Percentiles rank a stretch among this genome's conserved stretches.
phyloP scores from a whole-genome alignment of 2,113 vertebrate species.

The Etheostoma spectabile region DNA sequence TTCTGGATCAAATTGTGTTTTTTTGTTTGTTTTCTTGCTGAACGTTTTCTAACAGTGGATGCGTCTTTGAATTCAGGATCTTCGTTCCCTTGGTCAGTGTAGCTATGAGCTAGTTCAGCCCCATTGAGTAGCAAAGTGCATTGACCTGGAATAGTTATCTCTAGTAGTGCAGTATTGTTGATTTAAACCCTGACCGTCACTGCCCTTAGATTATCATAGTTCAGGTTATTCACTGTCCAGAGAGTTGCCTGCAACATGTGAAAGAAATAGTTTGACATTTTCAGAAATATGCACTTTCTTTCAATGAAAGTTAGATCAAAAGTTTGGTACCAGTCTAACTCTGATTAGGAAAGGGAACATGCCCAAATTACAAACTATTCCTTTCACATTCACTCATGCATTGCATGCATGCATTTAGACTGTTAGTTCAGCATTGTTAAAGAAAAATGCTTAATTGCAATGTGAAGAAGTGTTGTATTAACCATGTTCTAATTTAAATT shows the following conservation, averaged over 20 bases:
- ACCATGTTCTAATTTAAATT: conserved; percentile 80
- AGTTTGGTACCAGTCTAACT: background rate
- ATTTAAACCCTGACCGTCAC: conserved; percentile 20
- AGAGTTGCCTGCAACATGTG: background rate
- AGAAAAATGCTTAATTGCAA: conserved; percentile 71
- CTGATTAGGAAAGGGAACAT: background rate
- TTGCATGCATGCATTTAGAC: background rate
- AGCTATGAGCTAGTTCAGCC: background rate
- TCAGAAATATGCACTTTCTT: background rate
- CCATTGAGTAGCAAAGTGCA: conserved; percentile 35
- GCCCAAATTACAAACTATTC: background rate
- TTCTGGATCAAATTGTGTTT: conserved; percentile 36
- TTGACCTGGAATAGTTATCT: conserved; percentile 59
- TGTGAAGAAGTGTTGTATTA: conserved; percentile 75
- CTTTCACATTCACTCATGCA: background rate
- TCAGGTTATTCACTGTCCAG: conserved; percentile 18
- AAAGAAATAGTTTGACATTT: conserved; percentile 11
- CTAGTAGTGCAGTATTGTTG: background rate
- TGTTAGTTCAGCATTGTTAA: conserved; percentile 13
- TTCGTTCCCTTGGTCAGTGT: conserved; percentile 8
- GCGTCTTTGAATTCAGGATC: conserved; percentile 16
- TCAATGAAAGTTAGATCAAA: background rate
- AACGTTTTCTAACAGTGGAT: conserved; percentile 20
- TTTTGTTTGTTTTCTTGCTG: background rate
- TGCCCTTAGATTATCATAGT: conserved; percentile 3